Percentiles rank a stretch among this genome's conserved stretches.
Evolutionary conservation across 2,888 invertebrate species (phyloP).

Genomic region (Tenthredo scrophulariae): DNA sequence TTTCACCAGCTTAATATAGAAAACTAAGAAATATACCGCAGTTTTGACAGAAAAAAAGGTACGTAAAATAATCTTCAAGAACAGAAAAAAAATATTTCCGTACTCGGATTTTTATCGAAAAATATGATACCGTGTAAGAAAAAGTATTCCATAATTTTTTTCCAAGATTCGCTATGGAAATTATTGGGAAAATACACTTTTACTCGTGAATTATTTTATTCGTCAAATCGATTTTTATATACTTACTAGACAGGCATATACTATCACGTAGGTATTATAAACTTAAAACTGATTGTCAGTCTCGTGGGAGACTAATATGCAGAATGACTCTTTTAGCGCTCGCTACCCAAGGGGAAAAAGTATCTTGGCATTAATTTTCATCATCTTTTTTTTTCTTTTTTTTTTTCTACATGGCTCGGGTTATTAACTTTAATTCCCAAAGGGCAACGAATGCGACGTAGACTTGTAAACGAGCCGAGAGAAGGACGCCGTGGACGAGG

Average conservation of each 20-base stretch:
- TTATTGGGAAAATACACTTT: not conserved
- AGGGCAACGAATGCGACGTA: constrained; percentile 20
- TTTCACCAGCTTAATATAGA: not conserved
- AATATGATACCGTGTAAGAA: not conserved
- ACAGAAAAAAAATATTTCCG: not conserved
- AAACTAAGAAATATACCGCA: not conserved
- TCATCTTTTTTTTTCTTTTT: constrained; percentile 17
- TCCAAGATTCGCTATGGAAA: not conserved
- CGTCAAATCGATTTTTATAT: not conserved
- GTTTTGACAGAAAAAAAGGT: not conserved
- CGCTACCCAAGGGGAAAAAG: not conserved
- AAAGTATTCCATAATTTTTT: not conserved
- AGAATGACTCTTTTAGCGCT: constrained; percentile 18
- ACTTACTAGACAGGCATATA: not conserved
- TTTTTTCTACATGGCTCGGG: not conserved
- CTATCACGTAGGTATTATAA: not conserved
- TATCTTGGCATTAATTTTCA: constrained; percentile 48
- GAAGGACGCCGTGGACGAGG: not conserved
- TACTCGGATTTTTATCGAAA: not conserved
- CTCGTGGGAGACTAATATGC: not conserved
- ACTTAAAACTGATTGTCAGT: not conserved
- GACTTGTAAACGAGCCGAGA: constrained; percentile 37
- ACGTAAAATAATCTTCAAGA: not conserved
- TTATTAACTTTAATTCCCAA: constrained; percentile 46
- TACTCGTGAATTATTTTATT: not conserved